A percentile compares a stretch with the other conserved stretches of the same genome.
Evolutionary conservation across 2,888 invertebrate species (phyloP).

Genomic region (Steinernema carpocapsae): DNA sequence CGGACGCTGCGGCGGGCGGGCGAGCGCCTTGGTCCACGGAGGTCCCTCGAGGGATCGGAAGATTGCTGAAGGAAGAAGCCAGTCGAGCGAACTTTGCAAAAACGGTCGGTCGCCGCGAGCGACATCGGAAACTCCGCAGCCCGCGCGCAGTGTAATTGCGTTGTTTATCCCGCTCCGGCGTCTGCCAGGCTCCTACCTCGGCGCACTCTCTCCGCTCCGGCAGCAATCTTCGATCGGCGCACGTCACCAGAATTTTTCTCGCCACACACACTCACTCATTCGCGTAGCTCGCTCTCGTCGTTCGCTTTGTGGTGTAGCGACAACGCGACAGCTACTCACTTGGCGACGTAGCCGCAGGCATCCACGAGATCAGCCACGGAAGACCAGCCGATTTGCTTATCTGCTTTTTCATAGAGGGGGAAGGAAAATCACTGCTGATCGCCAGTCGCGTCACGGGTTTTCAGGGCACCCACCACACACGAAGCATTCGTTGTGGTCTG

Average conservation of each 20-base stretch:
- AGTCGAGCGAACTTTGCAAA: conserved; percentile 19
- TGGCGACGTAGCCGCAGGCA: conserved; percentile 27
- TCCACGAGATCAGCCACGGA: neutral
- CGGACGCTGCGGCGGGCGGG: neutral
- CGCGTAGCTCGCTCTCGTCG: conserved; percentile 11
- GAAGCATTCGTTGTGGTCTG: neutral
- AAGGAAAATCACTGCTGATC: neutral
- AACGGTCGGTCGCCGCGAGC: conserved; percentile 16
- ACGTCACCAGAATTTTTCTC: conserved; percentile 26
- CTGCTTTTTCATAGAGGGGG: conserved; percentile 7
- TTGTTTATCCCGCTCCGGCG: conserved; percentile 2
- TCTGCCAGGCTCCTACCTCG: neutral
- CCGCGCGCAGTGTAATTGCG: conserved; percentile 26
- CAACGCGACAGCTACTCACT: conserved; percentile 12
- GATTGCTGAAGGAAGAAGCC: neutral
- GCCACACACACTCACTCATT: conserved; percentile 29
- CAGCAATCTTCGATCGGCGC: conserved; percentile 34
- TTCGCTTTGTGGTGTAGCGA: conserved; percentile 18
- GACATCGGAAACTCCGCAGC: conserved; percentile 7
- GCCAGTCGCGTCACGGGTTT: conserved; percentile 13
- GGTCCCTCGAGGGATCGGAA: conserved; percentile 2
- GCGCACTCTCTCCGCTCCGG: conserved; percentile 3
- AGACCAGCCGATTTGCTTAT: conserved; percentile 24
- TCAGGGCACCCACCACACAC: conserved; percentile 18
- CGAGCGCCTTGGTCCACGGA: neutral